Evolutionary conservation across 2,888 invertebrate species (phyloP), one percentile per base, ranked within the genome.

Genomic region (Graphium colonna): DNA sequence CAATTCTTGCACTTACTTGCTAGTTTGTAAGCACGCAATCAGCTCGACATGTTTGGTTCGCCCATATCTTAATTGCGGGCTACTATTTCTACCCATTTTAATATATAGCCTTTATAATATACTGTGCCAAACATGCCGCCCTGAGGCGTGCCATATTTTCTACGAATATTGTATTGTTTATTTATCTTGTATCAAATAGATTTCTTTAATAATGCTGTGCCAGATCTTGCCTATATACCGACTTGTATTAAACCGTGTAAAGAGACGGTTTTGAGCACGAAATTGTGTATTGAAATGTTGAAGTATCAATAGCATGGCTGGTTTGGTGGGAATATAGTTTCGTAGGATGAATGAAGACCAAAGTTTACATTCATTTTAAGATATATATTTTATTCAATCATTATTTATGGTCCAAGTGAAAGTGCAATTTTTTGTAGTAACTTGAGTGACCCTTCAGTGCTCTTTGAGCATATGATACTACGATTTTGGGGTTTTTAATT

Each of bases 251-350:
- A 31, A 31, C 1, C 8, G 31, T 31, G 3, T 1, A 31, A 9
- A 31, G 49, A 49, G 49, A 38, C 49, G 49, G 49, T 49, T 44
- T 13, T 44, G 53, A 45, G 53, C 39, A 49, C 42, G 41, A 41
- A 9, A 21, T 41, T 1, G 13, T 16, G 15, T 40, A 9, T 8
- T 8, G 16, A 49, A 42, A 5, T 41, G 28, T 31, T 45, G 15
- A 26, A 57, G 5, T 59, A 57, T 68, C 28, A 38, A 43, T 56
- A 59, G 67, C 68, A 79, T 78, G 77, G 64, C 82, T 82, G 81
- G 82, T 82, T 82, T 82, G 81, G 82, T 79, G 70, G 58, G 55
- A 58, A 51, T 39, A 21, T 36, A 40, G 45, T 26, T 45, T 44
- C 33, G 8, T 15, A 44, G 46, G 12, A 39, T 43, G 38, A 7